phyloP scores from a whole-genome alignment of 2,113 vertebrate species.

The Onychostoma macrolepis region DNA sequence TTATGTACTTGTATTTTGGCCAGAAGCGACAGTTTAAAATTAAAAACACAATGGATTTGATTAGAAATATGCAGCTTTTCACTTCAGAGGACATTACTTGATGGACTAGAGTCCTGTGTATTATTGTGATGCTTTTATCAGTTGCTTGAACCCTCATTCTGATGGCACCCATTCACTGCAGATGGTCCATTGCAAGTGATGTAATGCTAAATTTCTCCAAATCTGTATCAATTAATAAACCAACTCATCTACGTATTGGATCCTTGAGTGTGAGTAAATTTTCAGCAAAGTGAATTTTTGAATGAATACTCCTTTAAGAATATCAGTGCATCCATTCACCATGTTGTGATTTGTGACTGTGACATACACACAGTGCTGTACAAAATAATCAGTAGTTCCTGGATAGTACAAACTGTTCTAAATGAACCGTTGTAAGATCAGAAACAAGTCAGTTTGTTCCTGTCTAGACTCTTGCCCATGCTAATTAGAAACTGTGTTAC shows the following conservation, averaged over 20 bases:
- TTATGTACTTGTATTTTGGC: background rate
- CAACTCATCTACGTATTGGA: too few species aligned
- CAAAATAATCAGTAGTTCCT: background rate
- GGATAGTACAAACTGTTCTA: slow-evolving; percentile 19
- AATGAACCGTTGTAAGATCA: slow-evolving; percentile 3
- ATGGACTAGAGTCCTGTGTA: background rate
- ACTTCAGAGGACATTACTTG: background rate
- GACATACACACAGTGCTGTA: background rate
- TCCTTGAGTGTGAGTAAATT: too few species aligned
- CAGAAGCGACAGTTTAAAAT: background rate
- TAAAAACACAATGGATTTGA: too few species aligned
- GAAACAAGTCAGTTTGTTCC: background rate
- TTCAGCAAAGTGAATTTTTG: too few species aligned
- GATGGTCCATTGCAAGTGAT: too few species aligned
- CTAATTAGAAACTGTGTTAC: slow-evolving; percentile 36
- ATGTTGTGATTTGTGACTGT: background rate
- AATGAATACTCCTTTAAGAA: background rate
- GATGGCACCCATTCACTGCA: too few species aligned
- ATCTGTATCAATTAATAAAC: too few species aligned
- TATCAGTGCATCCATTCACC: background rate
- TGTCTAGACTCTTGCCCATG: slow-evolving; percentile 8
- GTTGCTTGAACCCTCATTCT: too few species aligned
- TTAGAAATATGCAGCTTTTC: too few species aligned
- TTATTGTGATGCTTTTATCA: background rate
- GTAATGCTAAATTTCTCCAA: too few species aligned